phyloP scores from a whole-genome alignment of 1,140 invertebrate species.

The Conus betulinus region DNA sequence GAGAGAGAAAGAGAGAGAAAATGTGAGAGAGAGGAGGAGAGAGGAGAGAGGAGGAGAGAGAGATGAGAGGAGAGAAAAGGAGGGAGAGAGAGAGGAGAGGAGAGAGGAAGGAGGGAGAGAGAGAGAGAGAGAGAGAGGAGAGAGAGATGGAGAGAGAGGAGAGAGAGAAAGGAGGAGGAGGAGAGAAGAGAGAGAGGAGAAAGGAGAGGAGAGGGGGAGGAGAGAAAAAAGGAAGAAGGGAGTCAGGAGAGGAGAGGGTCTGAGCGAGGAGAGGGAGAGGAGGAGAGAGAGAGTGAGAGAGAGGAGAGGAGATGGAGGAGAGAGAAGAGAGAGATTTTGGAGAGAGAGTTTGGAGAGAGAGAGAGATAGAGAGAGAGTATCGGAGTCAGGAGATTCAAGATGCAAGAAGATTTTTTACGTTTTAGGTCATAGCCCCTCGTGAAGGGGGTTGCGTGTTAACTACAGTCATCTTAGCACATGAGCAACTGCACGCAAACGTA shows the following conservation, averaged over 20 bases:
- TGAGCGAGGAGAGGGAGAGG: not conserved
- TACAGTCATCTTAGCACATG: too few relatives aligned
- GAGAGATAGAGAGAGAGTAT: not conserved
- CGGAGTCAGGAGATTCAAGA: too few relatives aligned
- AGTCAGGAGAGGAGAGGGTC: not conserved
- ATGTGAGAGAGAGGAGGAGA: not conserved
- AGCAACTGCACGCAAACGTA: too few relatives aligned
- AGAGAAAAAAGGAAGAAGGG: not conserved
- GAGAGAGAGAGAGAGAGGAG: not conserved
- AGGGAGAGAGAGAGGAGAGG: too few relatives aligned
- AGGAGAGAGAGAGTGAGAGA: not conserved
- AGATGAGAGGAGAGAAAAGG: too few relatives aligned
- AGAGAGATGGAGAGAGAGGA: not conserved
- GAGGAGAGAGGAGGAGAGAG: not conserved
- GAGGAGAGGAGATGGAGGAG: conserved; percentile 17
- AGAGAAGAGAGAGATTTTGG: not conserved
- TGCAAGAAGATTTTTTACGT: too few relatives aligned
- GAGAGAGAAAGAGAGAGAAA: too few relatives aligned
- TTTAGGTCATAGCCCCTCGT: too few relatives aligned
- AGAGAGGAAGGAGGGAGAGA: too few relatives aligned
- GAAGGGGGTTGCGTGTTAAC: too few relatives aligned
- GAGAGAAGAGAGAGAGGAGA: not conserved
- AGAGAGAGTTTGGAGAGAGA: conserved; percentile 9
- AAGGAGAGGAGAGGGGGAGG: not conserved
- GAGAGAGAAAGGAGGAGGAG: too few relatives aligned